phyloP scores from a whole-genome alignment of 2,888 invertebrate genomes.

The Platycnemis pennipes region DNA sequence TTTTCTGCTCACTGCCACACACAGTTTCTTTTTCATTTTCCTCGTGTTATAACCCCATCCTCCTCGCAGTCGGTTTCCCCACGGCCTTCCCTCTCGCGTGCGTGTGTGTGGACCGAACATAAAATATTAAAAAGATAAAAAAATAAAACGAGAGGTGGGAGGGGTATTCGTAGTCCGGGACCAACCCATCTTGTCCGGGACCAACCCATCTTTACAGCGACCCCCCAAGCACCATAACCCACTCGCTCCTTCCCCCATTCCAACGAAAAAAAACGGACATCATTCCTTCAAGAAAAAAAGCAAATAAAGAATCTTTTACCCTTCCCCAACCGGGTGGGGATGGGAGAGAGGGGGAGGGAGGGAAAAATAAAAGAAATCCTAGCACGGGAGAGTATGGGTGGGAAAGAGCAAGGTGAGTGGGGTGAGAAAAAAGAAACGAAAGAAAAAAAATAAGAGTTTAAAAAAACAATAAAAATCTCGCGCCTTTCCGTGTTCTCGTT shows the following conservation, averaged over 20 bases:
- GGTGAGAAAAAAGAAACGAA: background rate
- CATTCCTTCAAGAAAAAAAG: background rate
- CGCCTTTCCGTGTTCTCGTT: slow-evolving; percentile 52
- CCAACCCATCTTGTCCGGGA: slow-evolving; percentile 13
- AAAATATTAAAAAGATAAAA: background rate
- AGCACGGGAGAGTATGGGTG: background rate
- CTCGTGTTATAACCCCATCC: background rate
- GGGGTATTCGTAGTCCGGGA: background rate
- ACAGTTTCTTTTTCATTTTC: background rate
- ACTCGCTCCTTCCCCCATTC: background rate
- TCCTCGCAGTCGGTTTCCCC: background rate
- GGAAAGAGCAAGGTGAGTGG: background rate
- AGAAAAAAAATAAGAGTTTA: background rate
- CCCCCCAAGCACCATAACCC: slow-evolving; percentile 44
- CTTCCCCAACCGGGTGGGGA: no score
- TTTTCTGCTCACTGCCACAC: background rate
- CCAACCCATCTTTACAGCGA: slow-evolving; percentile 57
- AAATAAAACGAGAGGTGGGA: no score
- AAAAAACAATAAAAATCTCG: slow-evolving; percentile 46
- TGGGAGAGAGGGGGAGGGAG: background rate
- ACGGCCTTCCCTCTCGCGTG: background rate
- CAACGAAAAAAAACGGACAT: background rate
- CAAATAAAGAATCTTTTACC: background rate
- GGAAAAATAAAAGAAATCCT: background rate
- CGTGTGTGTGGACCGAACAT: background rate